Percentiles rank a stretch among this genome's conserved stretches.
Conservation (phyloP, 2,797 vertebrate species). For the Craterocephalus amniculus region DNA sequence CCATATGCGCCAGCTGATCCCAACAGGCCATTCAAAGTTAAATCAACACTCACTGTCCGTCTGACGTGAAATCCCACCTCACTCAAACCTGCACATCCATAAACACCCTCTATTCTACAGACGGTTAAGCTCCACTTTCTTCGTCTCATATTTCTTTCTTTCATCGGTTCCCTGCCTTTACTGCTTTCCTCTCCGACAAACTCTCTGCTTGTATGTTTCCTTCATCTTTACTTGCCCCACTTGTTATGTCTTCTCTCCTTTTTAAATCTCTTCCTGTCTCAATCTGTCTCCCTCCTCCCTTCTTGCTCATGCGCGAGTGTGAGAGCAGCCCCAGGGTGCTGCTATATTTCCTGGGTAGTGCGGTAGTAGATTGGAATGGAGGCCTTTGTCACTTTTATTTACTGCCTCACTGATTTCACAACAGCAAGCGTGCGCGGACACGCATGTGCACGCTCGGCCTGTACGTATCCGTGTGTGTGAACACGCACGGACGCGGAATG, state of each 20-base stretch:
- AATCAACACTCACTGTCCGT: conserved; percentile 26
- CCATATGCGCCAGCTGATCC: conserved; percentile 39
- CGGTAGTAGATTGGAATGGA: conserved; percentile 76
- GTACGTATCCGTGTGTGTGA: conserved; percentile 22
- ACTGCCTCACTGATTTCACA: conserved; percentile 73
- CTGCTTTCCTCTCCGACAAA: conserved; percentile 32
- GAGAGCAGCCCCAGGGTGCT: conserved; percentile 63
- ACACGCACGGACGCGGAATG: conserved; percentile 43
- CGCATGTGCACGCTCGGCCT: not conserved
- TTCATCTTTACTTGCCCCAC: conserved; percentile 23
- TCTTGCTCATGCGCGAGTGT: conserved; percentile 35
- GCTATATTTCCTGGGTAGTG: conserved; percentile 72
- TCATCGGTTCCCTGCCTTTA: conserved; percentile 22
- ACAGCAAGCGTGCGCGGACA: conserved; percentile 15
- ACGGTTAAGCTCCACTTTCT: conserved; percentile 58
- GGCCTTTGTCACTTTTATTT: conserved; percentile 82
- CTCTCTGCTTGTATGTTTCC: conserved; percentile 35
- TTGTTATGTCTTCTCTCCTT: conserved; percentile 29
- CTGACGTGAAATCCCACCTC: not conserved
- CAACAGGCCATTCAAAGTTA: conserved; percentile 42
- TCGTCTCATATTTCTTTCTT: conserved; percentile 30
- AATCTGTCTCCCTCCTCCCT: conserved; percentile 32
- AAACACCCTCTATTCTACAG: conserved; percentile 47
- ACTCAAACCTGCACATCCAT: conserved; percentile 31
- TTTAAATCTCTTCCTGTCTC: conserved; percentile 54